phyloP scores from a whole-genome alignment of 2,797 vertebrate species.

The Takifugu ocellatus region DNA sequence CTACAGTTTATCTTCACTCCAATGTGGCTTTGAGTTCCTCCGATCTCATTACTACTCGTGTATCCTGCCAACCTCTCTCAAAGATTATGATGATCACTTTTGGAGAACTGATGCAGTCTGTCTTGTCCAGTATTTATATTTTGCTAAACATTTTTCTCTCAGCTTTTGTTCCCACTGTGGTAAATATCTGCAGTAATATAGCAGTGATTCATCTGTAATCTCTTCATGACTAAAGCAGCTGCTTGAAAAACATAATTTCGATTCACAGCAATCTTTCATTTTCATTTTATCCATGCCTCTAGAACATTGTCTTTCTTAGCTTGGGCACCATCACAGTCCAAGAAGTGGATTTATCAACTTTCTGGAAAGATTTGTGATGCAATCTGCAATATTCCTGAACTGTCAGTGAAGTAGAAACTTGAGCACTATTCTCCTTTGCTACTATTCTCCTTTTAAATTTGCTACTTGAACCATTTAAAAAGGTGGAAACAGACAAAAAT shows the following conservation, averaged over 20 bases:
- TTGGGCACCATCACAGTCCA: too few relatives aligned
- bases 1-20: slow-evolving; percentile 35
- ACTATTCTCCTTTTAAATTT: too few relatives aligned
- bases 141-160: not conserved
- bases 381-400: too few relatives aligned
- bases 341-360: too few relatives aligned
- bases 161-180: not conserved
- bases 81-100: slow-evolving; percentile 29
- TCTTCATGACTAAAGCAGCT: not conserved
- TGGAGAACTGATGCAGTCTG: slow-evolving; percentile 18
- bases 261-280: not conserved
- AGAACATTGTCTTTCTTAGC: too few relatives aligned
- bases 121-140: slow-evolving; percentile 5
- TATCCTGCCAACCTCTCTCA: slow-evolving; percentile 21
- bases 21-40: slow-evolving; percentile 20
- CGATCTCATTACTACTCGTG: slow-evolving; percentile 38
- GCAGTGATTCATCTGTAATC: not conserved
- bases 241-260: not conserved
- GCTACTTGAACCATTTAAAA: too few relatives aligned
- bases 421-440: too few relatives aligned
- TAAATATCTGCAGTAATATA: not conserved
- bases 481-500: too few relatives aligned
- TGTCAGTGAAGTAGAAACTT: too few relatives aligned
- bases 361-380: too few relatives aligned
- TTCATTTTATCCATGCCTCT: not conserved